phyloP scores from a whole-genome alignment of 1,140 invertebrate genomes.

The Drosophila pseudoananassae region DNA sequence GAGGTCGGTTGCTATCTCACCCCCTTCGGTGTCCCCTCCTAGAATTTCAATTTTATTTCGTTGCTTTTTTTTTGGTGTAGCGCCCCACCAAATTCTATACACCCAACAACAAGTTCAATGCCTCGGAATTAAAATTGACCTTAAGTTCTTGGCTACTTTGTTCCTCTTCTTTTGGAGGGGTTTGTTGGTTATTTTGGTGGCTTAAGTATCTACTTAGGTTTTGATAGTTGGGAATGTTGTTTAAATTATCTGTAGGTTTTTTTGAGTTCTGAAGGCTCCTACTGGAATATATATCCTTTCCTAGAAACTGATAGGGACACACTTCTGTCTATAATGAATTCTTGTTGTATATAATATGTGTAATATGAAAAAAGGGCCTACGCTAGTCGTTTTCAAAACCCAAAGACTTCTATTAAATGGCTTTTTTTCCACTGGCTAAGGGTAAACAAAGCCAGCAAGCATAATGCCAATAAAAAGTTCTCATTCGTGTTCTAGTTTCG shows the following conservation, averaged over 20 bases:
- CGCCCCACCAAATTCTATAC: constrained; percentile 5
- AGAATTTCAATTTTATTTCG: neutral
- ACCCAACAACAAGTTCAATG: constrained; percentile 74
- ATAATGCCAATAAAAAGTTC: constrained; percentile 73
- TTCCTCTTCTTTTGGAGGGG: neutral
- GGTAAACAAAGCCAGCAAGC: constrained; percentile 67
- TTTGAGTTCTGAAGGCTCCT: no score
- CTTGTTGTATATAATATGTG: no score
- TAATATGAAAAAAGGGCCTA: no score
- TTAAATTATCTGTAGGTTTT: no score
- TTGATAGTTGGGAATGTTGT: no score
- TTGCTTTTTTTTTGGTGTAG: neutral
- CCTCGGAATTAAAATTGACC: constrained; percentile 75
- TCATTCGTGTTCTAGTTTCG: constrained; percentile 80
- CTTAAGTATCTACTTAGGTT: no score
- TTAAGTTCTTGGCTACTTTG: constrained; percentile 52
- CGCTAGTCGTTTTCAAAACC: neutral
- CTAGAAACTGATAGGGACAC: no score
- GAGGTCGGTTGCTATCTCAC: constrained; percentile 14
- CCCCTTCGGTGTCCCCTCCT: neutral
- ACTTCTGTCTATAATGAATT: no score
- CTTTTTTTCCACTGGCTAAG: constrained; percentile 38
- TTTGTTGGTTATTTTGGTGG: neutral
- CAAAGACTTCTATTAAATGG: constrained; percentile 1
- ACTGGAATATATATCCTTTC: no score